Conservation (phyloP, 2,113 vertebrate genomes). For the Caranx melampygus region DNA sequence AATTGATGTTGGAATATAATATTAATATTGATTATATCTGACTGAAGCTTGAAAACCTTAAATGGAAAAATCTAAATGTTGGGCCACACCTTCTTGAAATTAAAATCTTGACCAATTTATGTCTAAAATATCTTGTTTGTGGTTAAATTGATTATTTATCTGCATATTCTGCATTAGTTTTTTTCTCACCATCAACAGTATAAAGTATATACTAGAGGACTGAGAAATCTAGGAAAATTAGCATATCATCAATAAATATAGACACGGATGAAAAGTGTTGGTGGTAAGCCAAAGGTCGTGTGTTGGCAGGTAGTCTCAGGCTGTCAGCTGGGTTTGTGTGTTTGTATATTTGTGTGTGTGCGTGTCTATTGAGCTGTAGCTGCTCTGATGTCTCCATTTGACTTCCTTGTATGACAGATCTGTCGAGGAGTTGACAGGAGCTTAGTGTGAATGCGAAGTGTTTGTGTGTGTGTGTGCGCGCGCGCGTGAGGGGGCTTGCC, state of each 20-base stretch:
- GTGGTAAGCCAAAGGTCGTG: slow-evolving; percentile 26
- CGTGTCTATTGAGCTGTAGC: slow-evolving; percentile 17
- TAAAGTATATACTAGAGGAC: no score
- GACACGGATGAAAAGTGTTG: background rate
- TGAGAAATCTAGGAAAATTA: background rate
- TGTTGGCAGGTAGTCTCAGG: background rate
- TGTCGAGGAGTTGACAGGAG: slow-evolving; percentile 69
- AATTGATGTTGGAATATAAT: no score
- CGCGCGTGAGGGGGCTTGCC: slow-evolving; percentile 51
- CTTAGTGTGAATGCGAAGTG: slow-evolving; percentile 40
- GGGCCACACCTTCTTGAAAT: no score
- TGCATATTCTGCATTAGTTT: no score
- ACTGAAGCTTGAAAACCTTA: no score
- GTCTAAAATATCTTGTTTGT: no score
- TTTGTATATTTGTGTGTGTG: slow-evolving; percentile 1
- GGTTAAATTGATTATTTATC: no score
- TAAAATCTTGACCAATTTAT: no score
- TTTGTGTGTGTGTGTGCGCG: slow-evolving; percentile 49
- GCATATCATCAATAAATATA: background rate
- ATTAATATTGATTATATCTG: no score
- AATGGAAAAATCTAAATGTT: no score
- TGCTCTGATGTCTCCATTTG: slow-evolving; percentile 72
- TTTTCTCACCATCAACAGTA: no score
- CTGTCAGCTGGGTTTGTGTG: slow-evolving; percentile 3
- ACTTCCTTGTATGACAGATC: slow-evolving; percentile 57